Evolutionary conservation across 2,113 vertebrate genomes (phyloP), one percentile per base, ranked within the genome.

Genomic region (Malurus alboscapulatus): DNA sequence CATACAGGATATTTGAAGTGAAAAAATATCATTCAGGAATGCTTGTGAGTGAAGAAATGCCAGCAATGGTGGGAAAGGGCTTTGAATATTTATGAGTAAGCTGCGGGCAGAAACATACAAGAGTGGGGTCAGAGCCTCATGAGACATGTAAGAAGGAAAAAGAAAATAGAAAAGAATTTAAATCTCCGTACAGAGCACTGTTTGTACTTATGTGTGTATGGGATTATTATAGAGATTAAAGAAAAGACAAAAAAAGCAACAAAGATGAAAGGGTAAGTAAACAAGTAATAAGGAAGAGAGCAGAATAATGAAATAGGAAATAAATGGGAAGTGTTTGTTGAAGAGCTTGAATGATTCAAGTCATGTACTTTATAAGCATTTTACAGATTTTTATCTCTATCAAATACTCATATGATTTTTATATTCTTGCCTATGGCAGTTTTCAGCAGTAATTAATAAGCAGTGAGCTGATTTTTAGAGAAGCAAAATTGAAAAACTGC

Each of bases 71-170:
- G 38, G 58, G 10, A 68, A 82, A 79, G 32, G 9, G 4, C 38
- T 80, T 94, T 93, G 53, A 92, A 84, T 92, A 95, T 93, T 95
- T 93, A 75, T 80, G 47, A 92, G 38, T 72, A 78, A 88, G 11
- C n/a, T 68, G 40, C 34, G 5, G 73, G 45, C 54, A 88, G 61
- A 32, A 92, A 58, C 21, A 63, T 81, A 25, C 24, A 77, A 68
- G n/a, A 88, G 48, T 27, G 78, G 29, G 36, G 81, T 93, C 87
- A 84, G 45, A 90, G 29, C 34, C 71, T 87, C 45, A 27, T 53
- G 48, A 48, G 42, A 87, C 12, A 8, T 53, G 17, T 71, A 57
- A 44, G 51, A 90, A 83, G 53, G 57, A 88, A 78, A 66, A 84
- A 61, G 54, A 59, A 89, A 89, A 80, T 32, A 71, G 8, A 50